Conservation (phyloP, 2,888 invertebrate genomes). For the Petrolisthes manimaculis region DNA sequence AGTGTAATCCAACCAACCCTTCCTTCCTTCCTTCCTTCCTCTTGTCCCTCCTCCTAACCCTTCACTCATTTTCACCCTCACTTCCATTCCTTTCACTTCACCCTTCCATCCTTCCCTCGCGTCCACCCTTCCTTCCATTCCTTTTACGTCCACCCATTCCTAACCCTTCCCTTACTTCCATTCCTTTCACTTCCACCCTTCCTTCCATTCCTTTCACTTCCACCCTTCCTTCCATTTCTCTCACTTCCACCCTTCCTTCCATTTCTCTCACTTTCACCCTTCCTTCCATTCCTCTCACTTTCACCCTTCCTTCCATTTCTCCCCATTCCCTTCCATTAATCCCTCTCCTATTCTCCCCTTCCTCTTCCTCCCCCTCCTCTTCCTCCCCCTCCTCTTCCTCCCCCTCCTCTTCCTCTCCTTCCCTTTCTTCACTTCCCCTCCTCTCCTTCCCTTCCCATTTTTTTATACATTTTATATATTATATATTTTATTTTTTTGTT, state of each 20-base stretch:
- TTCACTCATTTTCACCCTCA: neutral
- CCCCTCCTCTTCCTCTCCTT: neutral
- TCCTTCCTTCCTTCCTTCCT: neutral
- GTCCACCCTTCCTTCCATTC: neutral
- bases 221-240: neutral
- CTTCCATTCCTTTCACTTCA: neutral
- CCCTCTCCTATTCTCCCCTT: neutral
- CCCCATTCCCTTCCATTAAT: neutral
- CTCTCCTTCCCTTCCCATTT: neutral
- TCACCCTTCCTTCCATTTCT: neutral
- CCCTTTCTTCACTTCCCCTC: neutral
- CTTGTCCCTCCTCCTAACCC: neutral
- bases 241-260: too few species aligned
- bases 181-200: neutral
- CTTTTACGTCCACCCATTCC: neutral
- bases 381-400: neutral
- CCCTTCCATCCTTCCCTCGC: neutral
- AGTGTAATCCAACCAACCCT: too few species aligned
- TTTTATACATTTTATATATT: too few species aligned
- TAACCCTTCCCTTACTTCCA: neutral
- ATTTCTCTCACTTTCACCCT: neutral
- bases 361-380: neutral
- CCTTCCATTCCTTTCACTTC: neutral
- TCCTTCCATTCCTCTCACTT: neutral
- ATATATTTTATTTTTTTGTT: too few species aligned